phyloP scores from a whole-genome alignment of 1,140 invertebrate species.

The Conus betulinus region DNA sequence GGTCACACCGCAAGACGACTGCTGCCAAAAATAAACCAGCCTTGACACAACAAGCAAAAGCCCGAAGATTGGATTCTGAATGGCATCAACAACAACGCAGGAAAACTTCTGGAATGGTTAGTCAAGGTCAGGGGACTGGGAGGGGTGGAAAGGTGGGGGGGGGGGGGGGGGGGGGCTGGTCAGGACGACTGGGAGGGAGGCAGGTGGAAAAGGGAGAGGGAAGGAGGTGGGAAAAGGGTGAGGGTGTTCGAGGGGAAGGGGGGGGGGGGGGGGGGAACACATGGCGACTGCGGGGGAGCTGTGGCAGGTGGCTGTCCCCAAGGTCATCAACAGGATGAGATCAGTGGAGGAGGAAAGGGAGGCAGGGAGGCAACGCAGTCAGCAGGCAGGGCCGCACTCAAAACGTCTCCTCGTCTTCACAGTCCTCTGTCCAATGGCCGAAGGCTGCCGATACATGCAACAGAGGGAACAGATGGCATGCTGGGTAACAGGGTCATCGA shows the following conservation, averaged over 20 bases:
- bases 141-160: no score
- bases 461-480: slow-evolving; percentile 31
- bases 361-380: no score
- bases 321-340: not conserved
- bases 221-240: not conserved
- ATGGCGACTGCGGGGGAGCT: not conserved
- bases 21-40: no score
- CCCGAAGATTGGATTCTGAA: no score
- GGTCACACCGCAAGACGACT: no score
- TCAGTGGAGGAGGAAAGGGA: not conserved
- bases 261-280: not conserved
- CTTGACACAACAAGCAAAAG: no score
- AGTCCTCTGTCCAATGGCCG: slow-evolving; percentile 86
- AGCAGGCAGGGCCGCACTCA: slow-evolving; percentile 73
- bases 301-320: not conserved
- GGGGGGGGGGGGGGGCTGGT: no score
- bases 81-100: no score
- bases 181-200: not conserved
- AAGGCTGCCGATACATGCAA: slow-evolving; percentile 80
- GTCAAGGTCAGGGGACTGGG: no score
- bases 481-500: not conserved
- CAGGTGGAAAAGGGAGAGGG: not conserved
- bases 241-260: not conserved
- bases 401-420: slow-evolving; percentile 89
- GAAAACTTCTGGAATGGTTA: no score